Evolutionary conservation across 2,797 vertebrate genomes (phyloP).

Genomic region (Cuniculus paca): DNA sequence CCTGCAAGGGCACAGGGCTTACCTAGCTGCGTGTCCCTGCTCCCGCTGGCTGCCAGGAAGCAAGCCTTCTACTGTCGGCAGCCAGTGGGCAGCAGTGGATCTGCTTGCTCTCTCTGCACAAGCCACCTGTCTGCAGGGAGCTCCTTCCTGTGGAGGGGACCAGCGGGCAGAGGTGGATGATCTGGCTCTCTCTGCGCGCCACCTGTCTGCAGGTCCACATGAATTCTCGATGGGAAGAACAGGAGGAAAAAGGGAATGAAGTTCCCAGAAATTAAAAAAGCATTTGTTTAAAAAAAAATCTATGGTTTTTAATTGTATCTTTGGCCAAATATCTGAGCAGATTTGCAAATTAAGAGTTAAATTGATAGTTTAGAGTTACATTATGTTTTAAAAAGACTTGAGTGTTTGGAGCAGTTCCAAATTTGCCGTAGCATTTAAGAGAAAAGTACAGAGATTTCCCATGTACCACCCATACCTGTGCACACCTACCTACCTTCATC

Average conservation of each 20-base stretch:
- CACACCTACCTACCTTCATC: rapidly evolving
- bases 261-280: background rate
- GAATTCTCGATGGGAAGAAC: background rate
- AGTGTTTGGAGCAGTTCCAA: background rate
- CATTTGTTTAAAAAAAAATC: conserved; percentile 23
- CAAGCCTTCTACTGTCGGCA: no score
- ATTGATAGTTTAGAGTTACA: background rate
- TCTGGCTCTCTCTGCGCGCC: no score
- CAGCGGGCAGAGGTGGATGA: no score
- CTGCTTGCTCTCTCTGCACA: no score
- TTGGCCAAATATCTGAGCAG: conserved; percentile 33
- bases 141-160: no score
- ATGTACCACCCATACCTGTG: rapidly evolving
- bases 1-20: no score
- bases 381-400: background rate
- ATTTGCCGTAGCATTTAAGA: background rate
- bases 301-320: background rate
- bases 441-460: background rate
- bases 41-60: no score
- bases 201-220: no score
- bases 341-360: conserved; percentile 25
- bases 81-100: no score
- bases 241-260: background rate
- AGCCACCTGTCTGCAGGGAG: no score
- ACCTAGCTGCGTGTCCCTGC: no score